These are phyloP conservation scores for Brachypterus glaber DNA, from an alignment of 2,888 invertebrate genomes.

Conservation along the genomic window DNA sequence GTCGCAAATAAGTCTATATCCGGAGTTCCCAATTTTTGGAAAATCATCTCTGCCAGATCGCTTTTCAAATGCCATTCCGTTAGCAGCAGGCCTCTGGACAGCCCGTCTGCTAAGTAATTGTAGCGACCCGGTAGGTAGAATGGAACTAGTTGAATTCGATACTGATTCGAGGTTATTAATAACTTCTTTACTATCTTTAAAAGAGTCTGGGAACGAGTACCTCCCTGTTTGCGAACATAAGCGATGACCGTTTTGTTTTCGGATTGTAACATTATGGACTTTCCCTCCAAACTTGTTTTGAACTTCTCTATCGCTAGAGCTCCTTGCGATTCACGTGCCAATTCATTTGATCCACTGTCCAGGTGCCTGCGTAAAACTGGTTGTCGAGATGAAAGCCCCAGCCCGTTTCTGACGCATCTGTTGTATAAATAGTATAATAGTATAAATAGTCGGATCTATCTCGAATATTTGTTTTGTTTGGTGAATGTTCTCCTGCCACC, in stretches of 20 bases:
- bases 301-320: no score
- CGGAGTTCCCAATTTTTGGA: conserved; percentile 15
- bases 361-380: no score
- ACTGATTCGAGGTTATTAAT: neutral
- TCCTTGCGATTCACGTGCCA: no score
- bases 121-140: conserved; percentile 15
- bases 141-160: no score
- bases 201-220: conserved; percentile 3
- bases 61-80: conserved; percentile 17
- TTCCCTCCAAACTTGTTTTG: no score
- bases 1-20: conserved; percentile 18
- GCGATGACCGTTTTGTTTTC: no score
- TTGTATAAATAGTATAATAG: no score
- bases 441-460: no score
- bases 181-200: neutral
- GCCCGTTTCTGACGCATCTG: no score
- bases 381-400: no score
- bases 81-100: conserved; percentile 11
- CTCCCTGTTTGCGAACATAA: conserved; percentile 5
- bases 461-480: neutral
- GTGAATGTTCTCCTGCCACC: conserved; percentile 7
- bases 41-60: conserved; percentile 10
- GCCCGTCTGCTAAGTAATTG: conserved; percentile 17
- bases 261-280: no score
- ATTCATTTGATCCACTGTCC: no score